Base-by-base conservation (phyloP, 2,888 invertebrate genomes). In the Agelastica alni region DNA sequence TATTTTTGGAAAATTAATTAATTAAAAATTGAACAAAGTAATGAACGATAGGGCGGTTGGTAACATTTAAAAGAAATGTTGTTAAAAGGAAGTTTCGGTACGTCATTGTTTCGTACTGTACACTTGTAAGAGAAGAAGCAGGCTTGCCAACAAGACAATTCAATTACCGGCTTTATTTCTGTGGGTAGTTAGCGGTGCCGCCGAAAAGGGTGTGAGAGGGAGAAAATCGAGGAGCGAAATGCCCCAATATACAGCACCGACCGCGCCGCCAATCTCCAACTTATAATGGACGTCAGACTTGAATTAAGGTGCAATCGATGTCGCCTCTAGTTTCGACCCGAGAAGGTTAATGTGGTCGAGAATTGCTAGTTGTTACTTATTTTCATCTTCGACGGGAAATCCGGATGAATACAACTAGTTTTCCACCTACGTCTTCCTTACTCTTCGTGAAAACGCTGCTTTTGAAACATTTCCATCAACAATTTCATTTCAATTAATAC, bases 111-210 rank as follows among this genome's bases (percentile, higher is more conserved):
- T 39, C 3, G 12, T 39, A 37, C 17, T 17, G 3, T 37, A 17
- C 37, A 36, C 16, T 46, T 37, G 36, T 47, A 47, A 14, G 20
- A 31, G 41, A 41, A 43, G 51, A 54, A 48, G 60, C 66, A 63
- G 60, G 66, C 67, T 67, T 66, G 72, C 72, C 74, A 75, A 76
- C 76, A 76, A 76, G 77, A 77, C 77, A 76, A 77, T 77, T 77
- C 77, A 76, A 77, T 77, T 77, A 77, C 74, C 66, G 68, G 72
- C 69, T 74, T 70, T 74, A 74, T 73, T 74, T 74, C 72, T 73
- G 72, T 65, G 71, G 73, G 70, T 72, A 71, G 72, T 74, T 72
- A 70, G 70, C 66, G 69, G 58, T 48, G 51, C 44, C 46, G 55
- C 52, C 58, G 26, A 52, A 55, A 60, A 58, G 60, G 62, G 53